Evolutionary conservation across 2,113 vertebrate genomes (phyloP), one percentile per base, ranked within the genome.

Genomic region (Cathartes aura): DNA sequence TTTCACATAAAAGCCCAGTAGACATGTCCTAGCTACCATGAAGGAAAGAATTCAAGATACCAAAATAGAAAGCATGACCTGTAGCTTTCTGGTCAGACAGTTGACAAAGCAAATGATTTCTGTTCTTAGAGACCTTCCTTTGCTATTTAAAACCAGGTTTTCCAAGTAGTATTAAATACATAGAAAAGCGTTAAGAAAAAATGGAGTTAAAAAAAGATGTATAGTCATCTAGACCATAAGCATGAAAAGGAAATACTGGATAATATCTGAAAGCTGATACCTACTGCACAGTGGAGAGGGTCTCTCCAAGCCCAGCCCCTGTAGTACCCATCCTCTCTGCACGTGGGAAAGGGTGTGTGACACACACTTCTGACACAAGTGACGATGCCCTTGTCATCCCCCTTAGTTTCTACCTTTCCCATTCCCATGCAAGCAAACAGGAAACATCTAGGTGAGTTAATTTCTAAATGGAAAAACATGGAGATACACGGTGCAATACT

Each of bases 301-400:
- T 32, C 18, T 82, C n/a, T 59, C 12, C 68, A 71, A 83, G 52
- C 9, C 43, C 78, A 82, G 45, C 8, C 20, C 40, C n/a, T 36
- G 12, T 3, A 55, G 48, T 19, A 26, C 8, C 34, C 58, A 73
- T 8, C 11, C 47, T 29, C 48, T 66, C 15, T 21, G 32, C 9
- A 48, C 0, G 3, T 10, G 14, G 15, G 42, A 62, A 4, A 48
- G 8, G 11, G 12, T 30, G 22, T 4, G 1, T 2, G n/a, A 55
- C n/a, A 55, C 38, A 23, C 15, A 45, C n/a, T 32, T 42, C 18
- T 22, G 52, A 68, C 75, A 64, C 6, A 19, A 60, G 40, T 53
- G 58, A 66, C 3, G 5, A n/a, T 12, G 32, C 10, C 22, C 1
- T 0, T 6, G 22, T 53, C n/a, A 59, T 11, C 30, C 45, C 48